These are phyloP conservation scores for Spodoptera frugiperda DNA, from an alignment of 1,140 invertebrate species.

Conservation along the genomic window DNA sequence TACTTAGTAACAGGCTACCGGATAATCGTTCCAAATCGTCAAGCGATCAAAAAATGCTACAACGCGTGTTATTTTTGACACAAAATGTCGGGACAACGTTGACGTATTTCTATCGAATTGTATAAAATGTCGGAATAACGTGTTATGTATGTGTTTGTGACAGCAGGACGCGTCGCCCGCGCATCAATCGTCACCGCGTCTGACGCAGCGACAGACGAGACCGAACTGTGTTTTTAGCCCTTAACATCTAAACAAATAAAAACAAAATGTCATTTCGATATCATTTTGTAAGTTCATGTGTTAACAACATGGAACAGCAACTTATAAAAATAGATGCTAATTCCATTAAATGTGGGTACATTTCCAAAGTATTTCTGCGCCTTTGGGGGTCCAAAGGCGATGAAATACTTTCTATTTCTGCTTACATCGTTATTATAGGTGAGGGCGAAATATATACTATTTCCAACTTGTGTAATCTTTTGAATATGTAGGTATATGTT, in stretches of 20 bases:
- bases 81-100: conserved; percentile 23
- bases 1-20: not conserved
- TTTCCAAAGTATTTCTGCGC: too few species aligned
- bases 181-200: conserved; percentile 65
- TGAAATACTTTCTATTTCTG: not conserved
- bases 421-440: not conserved
- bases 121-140: conserved; percentile 29
- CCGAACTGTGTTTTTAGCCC: conserved; percentile 52
- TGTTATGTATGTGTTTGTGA: conserved; percentile 27
- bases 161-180: conserved; percentile 51
- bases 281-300: conserved; percentile 28
- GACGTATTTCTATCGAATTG: conserved; percentile 40
- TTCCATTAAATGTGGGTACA: not conserved
- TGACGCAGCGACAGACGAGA: conserved; percentile 55
- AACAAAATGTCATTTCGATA: conserved; percentile 53
- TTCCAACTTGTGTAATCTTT: too few species aligned
- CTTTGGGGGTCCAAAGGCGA: not conserved
- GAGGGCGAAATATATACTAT: too few species aligned
- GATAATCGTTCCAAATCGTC: not conserved
- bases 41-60: conserved; percentile 21
- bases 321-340: not conserved
- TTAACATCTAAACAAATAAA: conserved; percentile 65
- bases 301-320: conserved; percentile 34
- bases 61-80: conserved; percentile 36
- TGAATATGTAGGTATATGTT: too few species aligned